Conservation (phyloP, 2,797 vertebrate species). For the Onychomys torridus region DNA sequence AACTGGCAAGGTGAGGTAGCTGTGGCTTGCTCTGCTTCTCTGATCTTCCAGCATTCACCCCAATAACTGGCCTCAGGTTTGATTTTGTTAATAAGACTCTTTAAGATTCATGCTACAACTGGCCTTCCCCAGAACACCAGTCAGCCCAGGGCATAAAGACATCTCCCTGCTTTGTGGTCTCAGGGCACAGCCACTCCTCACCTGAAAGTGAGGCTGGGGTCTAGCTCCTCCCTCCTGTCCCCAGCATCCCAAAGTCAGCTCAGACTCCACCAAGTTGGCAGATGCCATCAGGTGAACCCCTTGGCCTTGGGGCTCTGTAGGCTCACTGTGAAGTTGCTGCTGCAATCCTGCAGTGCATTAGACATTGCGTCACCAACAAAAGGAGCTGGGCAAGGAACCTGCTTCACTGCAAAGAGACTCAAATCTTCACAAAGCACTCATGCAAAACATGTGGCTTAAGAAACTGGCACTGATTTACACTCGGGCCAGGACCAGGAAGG, state of each 20-base stretch:
- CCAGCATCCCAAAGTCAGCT: neutral
- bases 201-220: neutral
- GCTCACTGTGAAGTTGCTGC: neutral
- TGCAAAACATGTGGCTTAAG: neutral
- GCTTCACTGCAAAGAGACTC: neutral
- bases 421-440: neutral
- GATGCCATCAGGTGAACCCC: neutral
- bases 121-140: neutral
- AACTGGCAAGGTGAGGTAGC: no score
- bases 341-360: neutral
- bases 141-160: neutral
- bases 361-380: neutral
- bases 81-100: no score
- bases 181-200: neutral
- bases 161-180: neutral
- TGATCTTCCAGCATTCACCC: no score
- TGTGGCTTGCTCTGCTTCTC: no score
- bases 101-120: no score
- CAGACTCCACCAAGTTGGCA: neutral
- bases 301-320: neutral
- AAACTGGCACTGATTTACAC: neutral
- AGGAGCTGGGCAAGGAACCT: neutral
- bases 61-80: no score
- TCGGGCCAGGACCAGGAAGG: neutral
- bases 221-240: neutral